Evolutionary conservation across 2,113 vertebrate species (phyloP).

Genomic region (Burhinus bistriatus): DNA sequence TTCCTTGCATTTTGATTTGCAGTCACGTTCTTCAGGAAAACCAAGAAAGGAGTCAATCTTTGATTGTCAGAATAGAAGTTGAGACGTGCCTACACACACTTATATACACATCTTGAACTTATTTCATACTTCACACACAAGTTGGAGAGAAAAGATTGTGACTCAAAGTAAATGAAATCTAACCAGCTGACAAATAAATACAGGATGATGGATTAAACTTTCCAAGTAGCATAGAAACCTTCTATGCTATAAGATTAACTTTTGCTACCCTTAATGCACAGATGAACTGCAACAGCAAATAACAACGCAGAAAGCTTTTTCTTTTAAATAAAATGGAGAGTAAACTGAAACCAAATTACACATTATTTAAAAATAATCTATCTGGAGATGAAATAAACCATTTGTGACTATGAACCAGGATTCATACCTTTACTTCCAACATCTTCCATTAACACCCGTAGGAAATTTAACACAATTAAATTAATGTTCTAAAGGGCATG

Average conservation of each 20-base stretch:
- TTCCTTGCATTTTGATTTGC: background rate
- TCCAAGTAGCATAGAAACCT: background rate
- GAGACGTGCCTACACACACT: background rate
- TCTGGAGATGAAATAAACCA: background rate
- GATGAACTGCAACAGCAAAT: background rate
- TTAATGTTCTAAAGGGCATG: background rate
- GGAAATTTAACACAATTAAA: background rate
- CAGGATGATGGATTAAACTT: background rate
- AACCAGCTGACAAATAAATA: slow-evolving; percentile 56
- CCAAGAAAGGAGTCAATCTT: background rate
- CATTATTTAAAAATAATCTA: background rate
- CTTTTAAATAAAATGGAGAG: background rate
- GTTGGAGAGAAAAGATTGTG: background rate
- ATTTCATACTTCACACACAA: background rate
- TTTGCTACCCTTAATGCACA: background rate
- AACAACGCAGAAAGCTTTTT: background rate
- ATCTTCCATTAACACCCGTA: background rate
- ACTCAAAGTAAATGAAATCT: background rate
- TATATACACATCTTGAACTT: background rate
- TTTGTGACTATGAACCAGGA: background rate
- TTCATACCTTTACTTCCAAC: background rate
- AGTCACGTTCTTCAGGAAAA: background rate
- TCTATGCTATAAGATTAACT: background rate
- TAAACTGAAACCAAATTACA: background rate
- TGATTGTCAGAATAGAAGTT: background rate